phyloP scores from a whole-genome alignment of 2,888 invertebrate species.

The Hyalella azteca region DNA sequence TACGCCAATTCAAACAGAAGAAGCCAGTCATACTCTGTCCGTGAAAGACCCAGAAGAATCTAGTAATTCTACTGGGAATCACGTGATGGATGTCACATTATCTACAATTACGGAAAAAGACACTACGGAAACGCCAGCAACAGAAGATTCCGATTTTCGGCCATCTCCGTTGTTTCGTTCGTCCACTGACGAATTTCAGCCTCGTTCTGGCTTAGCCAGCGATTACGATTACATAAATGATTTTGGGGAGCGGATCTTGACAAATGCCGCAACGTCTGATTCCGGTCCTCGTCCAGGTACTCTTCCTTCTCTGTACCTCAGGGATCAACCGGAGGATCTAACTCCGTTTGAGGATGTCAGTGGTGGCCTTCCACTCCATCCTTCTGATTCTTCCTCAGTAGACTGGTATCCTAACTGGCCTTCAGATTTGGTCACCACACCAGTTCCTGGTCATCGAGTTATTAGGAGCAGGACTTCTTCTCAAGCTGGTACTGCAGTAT shows the following conservation, averaged over 20 bases:
- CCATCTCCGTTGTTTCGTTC: neutral
- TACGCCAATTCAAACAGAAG: neutral
- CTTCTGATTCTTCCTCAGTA: neutral
- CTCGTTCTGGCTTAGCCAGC: neutral
- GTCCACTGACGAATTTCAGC: constrained; percentile 11
- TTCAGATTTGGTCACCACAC: neutral
- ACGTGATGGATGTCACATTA: neutral
- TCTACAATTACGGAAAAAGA: neutral
- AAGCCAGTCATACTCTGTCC: neutral
- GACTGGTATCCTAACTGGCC: constrained; percentile 27
- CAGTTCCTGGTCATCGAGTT: neutral
- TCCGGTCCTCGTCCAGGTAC: neutral
- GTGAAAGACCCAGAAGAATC: neutral
- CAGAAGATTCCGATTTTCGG: neutral
- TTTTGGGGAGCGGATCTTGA: constrained; percentile 7
- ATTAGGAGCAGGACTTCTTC: neutral
- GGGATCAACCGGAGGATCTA: constrained; percentile 16
- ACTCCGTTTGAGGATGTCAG: constrained; percentile 5
- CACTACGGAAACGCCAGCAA: neutral
- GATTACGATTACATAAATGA: neutral
- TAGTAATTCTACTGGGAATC: neutral
- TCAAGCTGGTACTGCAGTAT: neutral
- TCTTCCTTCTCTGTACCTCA: constrained; percentile 21
- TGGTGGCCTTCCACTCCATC: neutral
- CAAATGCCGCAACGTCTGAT: neutral